phyloP scores from a whole-genome alignment of 2,888 invertebrate species.

The Heliconius charithonia region DNA sequence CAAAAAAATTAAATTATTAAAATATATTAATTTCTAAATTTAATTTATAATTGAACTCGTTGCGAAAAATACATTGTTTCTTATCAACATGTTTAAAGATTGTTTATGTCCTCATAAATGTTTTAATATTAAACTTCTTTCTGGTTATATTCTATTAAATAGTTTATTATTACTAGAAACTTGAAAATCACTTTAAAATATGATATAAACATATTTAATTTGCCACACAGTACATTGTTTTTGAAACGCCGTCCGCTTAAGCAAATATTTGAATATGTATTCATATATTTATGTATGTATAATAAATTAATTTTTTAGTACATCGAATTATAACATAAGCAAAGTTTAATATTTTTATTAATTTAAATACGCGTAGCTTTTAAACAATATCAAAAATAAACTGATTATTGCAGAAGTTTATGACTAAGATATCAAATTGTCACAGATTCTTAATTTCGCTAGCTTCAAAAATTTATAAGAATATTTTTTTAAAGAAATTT shows the following conservation, averaged over 20 bases:
- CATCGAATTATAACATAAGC: constrained; percentile 25
- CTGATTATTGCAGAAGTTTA: neutral
- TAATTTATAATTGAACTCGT: neutral
- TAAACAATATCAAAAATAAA: neutral
- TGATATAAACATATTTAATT: constrained; percentile 1
- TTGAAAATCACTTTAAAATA: neutral
- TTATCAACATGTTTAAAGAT: too few species aligned
- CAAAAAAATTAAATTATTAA: neutral
- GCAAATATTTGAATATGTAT: neutral
- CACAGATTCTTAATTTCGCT: neutral
- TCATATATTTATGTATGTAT: neutral
- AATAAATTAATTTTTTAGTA: constrained; percentile 12
- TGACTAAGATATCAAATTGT: neutral
- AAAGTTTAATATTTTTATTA: constrained; percentile 10
- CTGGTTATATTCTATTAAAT: neutral
- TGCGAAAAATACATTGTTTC: neutral
- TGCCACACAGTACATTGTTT: constrained; percentile 5
- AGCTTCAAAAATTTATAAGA: neutral
- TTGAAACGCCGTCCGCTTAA: constrained; percentile 24
- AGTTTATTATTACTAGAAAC: neutral
- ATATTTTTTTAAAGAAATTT: neutral
- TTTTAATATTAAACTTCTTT: neutral
- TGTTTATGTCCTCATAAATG: too few species aligned
- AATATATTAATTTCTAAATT: neutral
- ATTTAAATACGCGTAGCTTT: neutral